Conservation (phyloP, 35 echinoderm and acorn worm genomes). For the Chiridota heheva region DNA sequence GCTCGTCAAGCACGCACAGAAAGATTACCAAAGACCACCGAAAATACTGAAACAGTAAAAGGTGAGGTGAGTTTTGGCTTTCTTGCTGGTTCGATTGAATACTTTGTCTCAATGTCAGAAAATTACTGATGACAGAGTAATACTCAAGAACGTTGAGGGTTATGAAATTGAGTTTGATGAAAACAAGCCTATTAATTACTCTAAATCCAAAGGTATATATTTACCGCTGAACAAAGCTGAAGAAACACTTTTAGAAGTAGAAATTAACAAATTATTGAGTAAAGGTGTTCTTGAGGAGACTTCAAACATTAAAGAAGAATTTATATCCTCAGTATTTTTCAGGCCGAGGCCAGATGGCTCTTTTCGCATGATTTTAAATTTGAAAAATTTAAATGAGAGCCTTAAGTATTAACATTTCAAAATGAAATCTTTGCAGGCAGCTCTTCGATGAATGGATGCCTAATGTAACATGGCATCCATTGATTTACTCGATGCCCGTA, state of each 20-base stretch:
- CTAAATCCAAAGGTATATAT: constrained; percentile 1
- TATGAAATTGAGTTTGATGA: constrained; percentile 28
- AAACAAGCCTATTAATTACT: constrained; percentile 9
- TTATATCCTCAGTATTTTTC: constrained; percentile 4
- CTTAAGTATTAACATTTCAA: constrained; percentile 45
- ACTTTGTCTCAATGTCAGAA: constrained; percentile 34
- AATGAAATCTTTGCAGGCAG: constrained; percentile 36
- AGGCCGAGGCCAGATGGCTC: constrained; percentile 1
- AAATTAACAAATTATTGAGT: constrained; percentile 22
- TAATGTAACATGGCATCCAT: constrained; percentile 33
- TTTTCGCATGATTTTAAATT: constrained; percentile 23
- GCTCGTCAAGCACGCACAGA: not conserved
- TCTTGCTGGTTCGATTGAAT: constrained; percentile 20
- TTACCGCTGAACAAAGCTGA: constrained; percentile 17
- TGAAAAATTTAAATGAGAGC: constrained; percentile 25
- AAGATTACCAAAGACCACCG: not conserved
- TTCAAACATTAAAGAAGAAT: not conserved
- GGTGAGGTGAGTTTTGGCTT: constrained; percentile 23
- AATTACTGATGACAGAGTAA: not conserved
- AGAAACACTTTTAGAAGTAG: not conserved
- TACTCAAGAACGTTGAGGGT: not conserved
- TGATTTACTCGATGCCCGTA: constrained; percentile 19
- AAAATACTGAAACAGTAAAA: constrained; percentile 14
- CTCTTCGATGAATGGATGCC: not conserved
- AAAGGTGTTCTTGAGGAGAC: constrained; percentile 28